Evolutionary conservation across 2,888 invertebrate species (phyloP).

Genomic region (Ypsolopha scabrella): DNA sequence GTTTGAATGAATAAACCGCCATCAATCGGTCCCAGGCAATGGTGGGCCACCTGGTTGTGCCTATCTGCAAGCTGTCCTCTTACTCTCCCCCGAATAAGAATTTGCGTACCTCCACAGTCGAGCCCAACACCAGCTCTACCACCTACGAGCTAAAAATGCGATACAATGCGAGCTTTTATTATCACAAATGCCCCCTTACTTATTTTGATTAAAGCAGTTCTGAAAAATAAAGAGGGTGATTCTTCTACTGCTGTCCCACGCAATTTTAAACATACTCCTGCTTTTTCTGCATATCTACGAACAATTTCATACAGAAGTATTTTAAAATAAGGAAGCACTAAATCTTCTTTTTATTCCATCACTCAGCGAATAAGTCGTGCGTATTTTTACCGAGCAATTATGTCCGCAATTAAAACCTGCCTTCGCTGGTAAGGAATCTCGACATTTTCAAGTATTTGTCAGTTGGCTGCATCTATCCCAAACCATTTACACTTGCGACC

Average conservation of each 20-base stretch:
- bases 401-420: conserved; percentile 41
- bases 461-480: conserved; percentile 4
- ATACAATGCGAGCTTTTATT: too few species aligned
- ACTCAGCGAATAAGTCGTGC: too few species aligned
- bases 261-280: neutral
- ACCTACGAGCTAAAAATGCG: too few species aligned
- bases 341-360: too few species aligned
- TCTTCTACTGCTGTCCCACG: neutral
- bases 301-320: neutral
- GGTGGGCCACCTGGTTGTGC: too few species aligned
- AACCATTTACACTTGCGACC: conserved; percentile 1
- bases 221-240: too few species aligned
- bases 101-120: too few species aligned
- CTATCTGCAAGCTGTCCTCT: too few species aligned
- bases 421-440: conserved; percentile 13
- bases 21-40: too few species aligned
- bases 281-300: neutral
- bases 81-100: too few species aligned
- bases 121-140: too few species aligned
- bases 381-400: conserved; percentile 25
- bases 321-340: neutral
- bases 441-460: conserved; percentile 5
- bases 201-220: neutral
- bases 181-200: neutral
- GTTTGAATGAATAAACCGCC: too few species aligned